Evolutionary conservation across 2,888 invertebrate genomes (phyloP).

Genomic region (Nomada ferruginata): DNA sequence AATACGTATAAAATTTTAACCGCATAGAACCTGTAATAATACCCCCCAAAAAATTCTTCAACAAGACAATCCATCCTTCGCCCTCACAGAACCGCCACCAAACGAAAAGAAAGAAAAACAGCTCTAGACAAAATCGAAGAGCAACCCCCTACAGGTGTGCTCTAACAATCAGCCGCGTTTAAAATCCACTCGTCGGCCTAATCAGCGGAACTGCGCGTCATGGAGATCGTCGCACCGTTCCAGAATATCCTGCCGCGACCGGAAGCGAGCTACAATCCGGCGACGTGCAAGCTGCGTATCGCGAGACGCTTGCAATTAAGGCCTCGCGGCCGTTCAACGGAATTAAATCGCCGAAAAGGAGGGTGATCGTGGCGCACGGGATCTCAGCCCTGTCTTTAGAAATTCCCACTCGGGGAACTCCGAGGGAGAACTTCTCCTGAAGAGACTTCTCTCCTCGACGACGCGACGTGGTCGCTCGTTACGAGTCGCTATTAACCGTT

Average conservation of each 20-base stretch:
- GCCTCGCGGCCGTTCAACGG: constrained; percentile 31
- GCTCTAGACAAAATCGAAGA: background rate
- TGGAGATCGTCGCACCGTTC: background rate
- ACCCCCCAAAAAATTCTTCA: no score
- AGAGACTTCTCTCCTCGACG: background rate
- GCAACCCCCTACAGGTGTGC: background rate
- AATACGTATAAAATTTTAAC: no score
- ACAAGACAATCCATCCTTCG: no score
- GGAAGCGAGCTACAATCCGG: background rate
- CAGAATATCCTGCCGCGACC: background rate
- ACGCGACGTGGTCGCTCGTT: constrained; percentile 41
- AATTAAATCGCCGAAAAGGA: constrained; percentile 50
- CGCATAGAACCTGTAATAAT: no score
- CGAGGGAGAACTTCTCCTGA: no score
- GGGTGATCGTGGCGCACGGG: background rate
- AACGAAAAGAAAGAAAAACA: background rate
- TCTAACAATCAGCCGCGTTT: background rate
- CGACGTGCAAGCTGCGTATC: background rate
- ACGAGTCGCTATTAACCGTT: constrained; percentile 46
- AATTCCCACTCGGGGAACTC: constrained; percentile 10
- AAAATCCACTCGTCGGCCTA: constrained; percentile 7
- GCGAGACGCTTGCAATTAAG: constrained; percentile 46
- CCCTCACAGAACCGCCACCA: no score
- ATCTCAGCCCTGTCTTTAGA: constrained; percentile 38
- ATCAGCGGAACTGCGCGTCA: background rate